Evolutionary conservation across 2,113 vertebrate species (phyloP).

Genomic region (Ptychochromis oligacanthus): DNA sequence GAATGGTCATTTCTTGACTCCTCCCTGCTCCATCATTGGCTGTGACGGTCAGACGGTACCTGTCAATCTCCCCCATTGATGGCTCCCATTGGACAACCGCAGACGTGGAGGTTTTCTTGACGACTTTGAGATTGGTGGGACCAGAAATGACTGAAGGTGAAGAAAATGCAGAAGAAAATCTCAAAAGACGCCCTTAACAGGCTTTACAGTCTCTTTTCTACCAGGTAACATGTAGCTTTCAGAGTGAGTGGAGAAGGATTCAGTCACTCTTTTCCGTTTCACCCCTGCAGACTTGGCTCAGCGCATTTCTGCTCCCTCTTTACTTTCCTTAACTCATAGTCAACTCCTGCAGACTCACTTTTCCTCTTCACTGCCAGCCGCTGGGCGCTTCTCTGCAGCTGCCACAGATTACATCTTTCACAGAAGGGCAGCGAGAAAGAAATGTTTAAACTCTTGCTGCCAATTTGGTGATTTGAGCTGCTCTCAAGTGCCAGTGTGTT

Average conservation of each 20-base stretch:
- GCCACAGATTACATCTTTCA: conserved; percentile 28
- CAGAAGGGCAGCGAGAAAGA: conserved; percentile 13
- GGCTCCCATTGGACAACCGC: conserved; percentile 81
- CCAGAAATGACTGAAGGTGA: conserved; percentile 73
- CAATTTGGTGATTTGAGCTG: conserved; percentile 11
- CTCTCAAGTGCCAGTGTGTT: not conserved
- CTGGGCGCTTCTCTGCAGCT: not conserved
- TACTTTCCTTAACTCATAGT: not conserved
- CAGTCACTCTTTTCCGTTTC: not conserved
- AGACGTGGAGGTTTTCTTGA: conserved; percentile 74
- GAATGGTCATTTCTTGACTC: conserved; percentile 63
- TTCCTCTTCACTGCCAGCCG: not conserved
- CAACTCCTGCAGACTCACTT: not conserved
- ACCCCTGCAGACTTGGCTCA: not conserved
- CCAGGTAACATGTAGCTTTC: not conserved
- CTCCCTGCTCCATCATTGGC: conserved; percentile 57
- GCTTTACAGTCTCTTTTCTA: not conserved
- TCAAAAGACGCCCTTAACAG: not conserved
- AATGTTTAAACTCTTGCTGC: conserved; percentile 22
- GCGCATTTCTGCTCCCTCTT: not conserved
- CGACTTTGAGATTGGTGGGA: conserved; percentile 75
- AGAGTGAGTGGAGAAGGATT: not conserved
- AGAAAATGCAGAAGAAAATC: not conserved
- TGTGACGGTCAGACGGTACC: conserved; percentile 72
- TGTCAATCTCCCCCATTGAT: conserved; percentile 72